Base-by-base conservation (phyloP, 2,797 vertebrate species). In the Coluber constrictor region DNA sequence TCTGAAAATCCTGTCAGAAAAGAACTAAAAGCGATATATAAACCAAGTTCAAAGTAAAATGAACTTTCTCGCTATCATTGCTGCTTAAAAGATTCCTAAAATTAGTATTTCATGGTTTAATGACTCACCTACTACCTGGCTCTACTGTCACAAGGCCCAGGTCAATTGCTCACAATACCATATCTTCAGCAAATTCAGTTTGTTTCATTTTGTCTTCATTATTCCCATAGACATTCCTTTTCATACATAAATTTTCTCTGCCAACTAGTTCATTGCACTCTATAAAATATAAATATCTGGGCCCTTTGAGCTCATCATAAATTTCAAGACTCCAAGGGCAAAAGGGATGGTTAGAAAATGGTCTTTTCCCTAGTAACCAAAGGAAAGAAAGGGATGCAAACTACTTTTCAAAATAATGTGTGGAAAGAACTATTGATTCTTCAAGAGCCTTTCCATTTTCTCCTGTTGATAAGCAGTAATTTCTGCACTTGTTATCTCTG, bases 301-400 rank as follows among this genome's bases (percentile, higher is more conserved):
- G 32, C 56, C 37, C 66, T 55, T 93, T 59, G 63, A 88, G 57
- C n/a, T 37, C 12, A 60, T 70, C 61, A 57, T 90, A 61, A 88
- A 90, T 87, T 88, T 88, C 43, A 88, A 83, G 86, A 60, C 66
- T 90, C 92, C 86, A 93, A 91, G 92, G 86, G 66, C 29, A n/a
- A 88, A 90, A 91, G 86, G 7, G 61, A 54, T 15, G 70, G 3
- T 43, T 54, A 23, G 56, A n/a, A 90, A 90, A 70, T 55, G 18
- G 27, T 1, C 8, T 37, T 27, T 90, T 61, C 79, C 43, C 63
- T 1, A 29, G 20, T 86, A 79, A 13, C 32, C 11, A 51, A 23
- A 54, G 2, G 5, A 60, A 74, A 59, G 89, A n/a, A 79, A 90
- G 74, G 27, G 47, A 74, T 86, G 12, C 59, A 47, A 54, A n/a